Evolutionary conservation across 2,797 vertebrate genomes (phyloP), one percentile per base, ranked within the genome.

Genomic region (Pelobates cultripes): DNA sequence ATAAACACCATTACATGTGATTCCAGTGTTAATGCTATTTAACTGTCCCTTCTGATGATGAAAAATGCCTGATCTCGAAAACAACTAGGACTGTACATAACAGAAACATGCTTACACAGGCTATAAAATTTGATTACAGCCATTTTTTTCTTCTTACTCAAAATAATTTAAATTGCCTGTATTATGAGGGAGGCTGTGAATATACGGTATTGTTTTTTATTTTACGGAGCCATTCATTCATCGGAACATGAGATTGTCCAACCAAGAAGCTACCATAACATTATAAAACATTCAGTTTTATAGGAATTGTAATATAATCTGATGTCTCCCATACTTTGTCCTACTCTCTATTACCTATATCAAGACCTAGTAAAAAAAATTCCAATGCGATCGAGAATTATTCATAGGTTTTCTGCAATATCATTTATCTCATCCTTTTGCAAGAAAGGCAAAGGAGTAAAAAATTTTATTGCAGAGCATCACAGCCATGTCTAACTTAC

Each of bases 241-340:
- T 14, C 13, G n/a, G 72, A 15, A 55, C 41, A 75, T 43, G 43
- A 79, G 72, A 53, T 57, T 55, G 12, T 14, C 70, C 73, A 70
- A 83, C 77, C 82, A 75, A 69, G 73, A 67, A 61, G 44, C 77
- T 75, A 71, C 77, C 82, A 83, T 77, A 83, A 71, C 82, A 83
- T 63, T 79, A 83, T 83, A 75, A 83, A 79, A 75, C 82, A 83
- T 79, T 83, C 72, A 79, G 79, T 83, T 78, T 83, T 79, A 83
- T 83, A 66, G 77, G 45, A 8, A 64, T 75, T 63, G 71, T 79
- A 83, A 83, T 75, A 79, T 64, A 75, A 79, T 75, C 66, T 83
- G 82, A 83, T 83, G 77, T 79, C 72, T 71, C 70, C 53, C 72
- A 66, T 74, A 70, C 76, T 78, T 78, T 76, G 70, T 61, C 17